Evolutionary conservation across 2,888 invertebrate species (phyloP).

Genomic region (Agrochola litura): DNA sequence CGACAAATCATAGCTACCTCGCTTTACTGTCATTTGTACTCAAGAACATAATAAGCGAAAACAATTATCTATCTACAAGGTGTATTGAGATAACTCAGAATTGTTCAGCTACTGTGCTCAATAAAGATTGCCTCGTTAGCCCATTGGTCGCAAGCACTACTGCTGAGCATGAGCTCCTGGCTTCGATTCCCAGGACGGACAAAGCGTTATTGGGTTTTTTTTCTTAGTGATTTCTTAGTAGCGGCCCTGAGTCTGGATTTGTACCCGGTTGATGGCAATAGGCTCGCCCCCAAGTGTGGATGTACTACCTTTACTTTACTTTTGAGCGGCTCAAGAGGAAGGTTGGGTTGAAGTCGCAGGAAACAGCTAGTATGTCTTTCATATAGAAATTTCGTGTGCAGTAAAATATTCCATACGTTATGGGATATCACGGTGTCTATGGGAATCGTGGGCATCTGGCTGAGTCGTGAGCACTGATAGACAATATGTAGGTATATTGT

Average conservation of each 20-base stretch:
- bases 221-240: not conserved
- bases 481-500: conserved; percentile 32
- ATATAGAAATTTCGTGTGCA: conserved; percentile 18
- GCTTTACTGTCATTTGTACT: not conserved
- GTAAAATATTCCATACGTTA: conserved; percentile 45
- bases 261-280: not conserved
- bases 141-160: not conserved
- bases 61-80: not conserved
- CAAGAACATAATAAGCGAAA: not conserved
- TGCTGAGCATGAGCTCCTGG: not conserved
- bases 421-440: conserved; percentile 39
- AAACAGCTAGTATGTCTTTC: not conserved
- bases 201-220: not conserved
- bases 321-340: not conserved
- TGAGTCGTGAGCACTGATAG: conserved; percentile 69
- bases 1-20: not conserved
- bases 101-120: not conserved
- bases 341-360: not conserved
- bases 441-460: conserved; percentile 45
- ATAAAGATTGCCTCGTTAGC: not conserved
- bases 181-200: not conserved
- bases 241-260: not conserved
- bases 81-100: not conserved
- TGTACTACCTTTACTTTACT: not conserved
- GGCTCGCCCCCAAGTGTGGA: not conserved